Base-by-base conservation (phyloP, 2,113 vertebrate genomes). In the Nibea albiflora region DNA sequence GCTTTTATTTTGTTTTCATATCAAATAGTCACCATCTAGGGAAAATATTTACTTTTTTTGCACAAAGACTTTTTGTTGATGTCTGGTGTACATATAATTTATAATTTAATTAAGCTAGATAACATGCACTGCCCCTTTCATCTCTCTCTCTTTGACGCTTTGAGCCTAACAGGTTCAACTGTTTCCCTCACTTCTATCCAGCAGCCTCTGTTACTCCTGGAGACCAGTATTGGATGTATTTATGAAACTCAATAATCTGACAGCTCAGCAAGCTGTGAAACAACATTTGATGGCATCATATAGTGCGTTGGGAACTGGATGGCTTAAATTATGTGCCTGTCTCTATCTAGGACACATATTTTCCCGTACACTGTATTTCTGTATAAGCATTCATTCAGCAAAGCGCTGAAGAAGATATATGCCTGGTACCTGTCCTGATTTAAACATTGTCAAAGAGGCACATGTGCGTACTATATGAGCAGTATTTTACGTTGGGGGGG, bases 211-310 rank as follows among this genome's bases (percentile, higher is more conserved):
- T 52, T 47, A 56, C 31, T 47, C 57, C 52, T 42, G 28, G 31
- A 76, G 53, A 65, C 66, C 73, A 70, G 54, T 85, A 74, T 76
- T 73, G 58, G 68, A 73, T 70, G 50, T 26, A 24, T 83, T 83
- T 66, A 75, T 78, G 73, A 80, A 75, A 68, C 20, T 46, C 67
- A 62, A 49, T 81, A 81, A 85, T 78, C 63, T 76, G 87, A 80
- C 71, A 66, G 76, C 80, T 85, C 75, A 80, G 73, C 82, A 80
- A 80, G 65, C 49, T 81, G 72, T 72, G 68, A 28, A 79, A 24
- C 47, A 85, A 74, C 71, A 65, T 85, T 62, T 14, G 0, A 42
- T 76, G 72, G 64, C 31, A 0, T 82, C 67, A 68, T 77, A 12
- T 56, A 22, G 61, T 58, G 67, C n/a, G 64, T 47, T 69, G 70